phyloP scores from a whole-genome alignment of 2,888 invertebrate genomes.

The Parthenolecanium corni region DNA sequence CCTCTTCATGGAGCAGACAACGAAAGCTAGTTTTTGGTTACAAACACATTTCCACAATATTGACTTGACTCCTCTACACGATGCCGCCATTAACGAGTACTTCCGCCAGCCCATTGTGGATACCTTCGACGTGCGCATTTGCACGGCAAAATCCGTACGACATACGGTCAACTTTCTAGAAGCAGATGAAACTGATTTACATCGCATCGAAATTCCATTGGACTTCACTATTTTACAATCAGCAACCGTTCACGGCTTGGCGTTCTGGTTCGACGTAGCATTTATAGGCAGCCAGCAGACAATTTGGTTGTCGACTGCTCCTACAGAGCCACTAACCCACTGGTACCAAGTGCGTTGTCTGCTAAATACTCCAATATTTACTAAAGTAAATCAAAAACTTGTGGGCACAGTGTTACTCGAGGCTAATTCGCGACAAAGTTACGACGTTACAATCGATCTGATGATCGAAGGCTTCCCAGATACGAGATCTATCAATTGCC shows the following conservation, averaged over 20 bases:
- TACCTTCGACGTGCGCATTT: constrained; percentile 94
- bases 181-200: constrained; percentile 85
- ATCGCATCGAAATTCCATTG: constrained; percentile 88
- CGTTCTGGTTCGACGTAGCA: constrained; percentile 99
- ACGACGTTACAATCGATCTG: constrained; percentile 94
- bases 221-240: constrained; percentile 85
- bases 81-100: constrained; percentile 91
- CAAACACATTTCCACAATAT: constrained; percentile 97
- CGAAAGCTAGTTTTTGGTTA: constrained; percentile 98
- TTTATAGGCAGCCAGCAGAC: constrained; percentile 82
- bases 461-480: constrained; percentile 77
- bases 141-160: constrained; percentile 84
- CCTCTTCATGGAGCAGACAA: constrained; percentile 93
- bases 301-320: constrained; percentile 94
- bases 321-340: constrained; percentile 94
- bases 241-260: constrained; percentile 90
- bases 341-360: constrained; percentile 99
- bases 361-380: constrained; percentile 83
- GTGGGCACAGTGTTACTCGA: constrained; percentile 76
- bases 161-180: constrained; percentile 88
- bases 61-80: constrained; percentile 79
- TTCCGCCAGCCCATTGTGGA: constrained; percentile 97
- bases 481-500: constrained; percentile 69
- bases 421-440: constrained; percentile 82
- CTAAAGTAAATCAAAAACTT: constrained; percentile 83